Conservation (phyloP, 2,888 invertebrate genomes). For the Stegana nigrithorax region DNA sequence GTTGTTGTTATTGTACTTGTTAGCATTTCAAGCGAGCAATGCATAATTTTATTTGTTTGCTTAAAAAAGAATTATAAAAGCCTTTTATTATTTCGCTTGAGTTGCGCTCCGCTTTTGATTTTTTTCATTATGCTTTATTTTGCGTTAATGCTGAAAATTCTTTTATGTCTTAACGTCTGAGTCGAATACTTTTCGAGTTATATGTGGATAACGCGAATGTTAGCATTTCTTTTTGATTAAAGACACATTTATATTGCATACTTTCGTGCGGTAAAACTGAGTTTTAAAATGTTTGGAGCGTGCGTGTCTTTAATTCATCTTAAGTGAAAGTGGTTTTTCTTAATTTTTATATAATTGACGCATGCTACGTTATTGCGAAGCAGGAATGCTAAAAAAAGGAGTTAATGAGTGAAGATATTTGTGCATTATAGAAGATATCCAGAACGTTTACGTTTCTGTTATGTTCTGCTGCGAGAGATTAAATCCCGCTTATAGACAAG, state of each 20-base stretch:
- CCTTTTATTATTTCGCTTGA: constrained; percentile 32
- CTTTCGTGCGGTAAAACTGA: background rate
- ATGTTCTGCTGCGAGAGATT: background rate
- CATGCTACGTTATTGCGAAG: too few relatives aligned
- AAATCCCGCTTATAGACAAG: too few relatives aligned
- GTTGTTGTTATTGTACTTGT: constrained; percentile 4
- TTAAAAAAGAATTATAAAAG: constrained; percentile 60
- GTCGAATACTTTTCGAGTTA: constrained; percentile 18
- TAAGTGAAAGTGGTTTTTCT: background rate
- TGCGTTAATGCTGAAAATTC: constrained; percentile 50
- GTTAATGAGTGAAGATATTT: too few relatives aligned
- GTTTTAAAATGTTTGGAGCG: background rate
- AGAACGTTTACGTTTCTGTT: too few relatives aligned
- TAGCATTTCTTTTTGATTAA: constrained; percentile 2
- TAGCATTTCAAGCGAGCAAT: constrained; percentile 25
- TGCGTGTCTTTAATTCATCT: background rate
- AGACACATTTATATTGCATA: constrained; percentile 8
- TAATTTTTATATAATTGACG: too few relatives aligned
- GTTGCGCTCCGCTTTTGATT: background rate
- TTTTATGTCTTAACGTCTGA: constrained; percentile 45
- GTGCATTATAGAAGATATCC: too few relatives aligned
- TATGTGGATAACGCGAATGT: background rate
- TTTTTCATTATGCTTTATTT: constrained; percentile 17
- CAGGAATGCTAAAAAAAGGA: too few relatives aligned
- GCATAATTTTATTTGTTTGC: constrained; percentile 63